Conservation (phyloP, 2,888 invertebrate genomes). For the Ophraella communa region DNA sequence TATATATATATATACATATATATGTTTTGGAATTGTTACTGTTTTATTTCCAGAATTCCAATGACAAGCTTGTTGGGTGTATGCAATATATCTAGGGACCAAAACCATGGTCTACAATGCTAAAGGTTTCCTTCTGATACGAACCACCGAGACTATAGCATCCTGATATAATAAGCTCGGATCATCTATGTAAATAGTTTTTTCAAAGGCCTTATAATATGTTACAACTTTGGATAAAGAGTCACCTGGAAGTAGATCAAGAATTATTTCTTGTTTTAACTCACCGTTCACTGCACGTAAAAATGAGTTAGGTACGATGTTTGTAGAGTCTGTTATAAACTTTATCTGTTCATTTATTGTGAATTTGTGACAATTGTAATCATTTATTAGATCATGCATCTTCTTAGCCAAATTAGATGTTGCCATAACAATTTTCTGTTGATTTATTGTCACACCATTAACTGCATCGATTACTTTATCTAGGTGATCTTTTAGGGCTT, state of each 20-base stretch:
- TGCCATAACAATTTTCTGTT: neutral
- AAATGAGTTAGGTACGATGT: neutral
- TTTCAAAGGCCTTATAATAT: too few relatives aligned
- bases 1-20: too few relatives aligned
- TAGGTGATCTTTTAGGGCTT: neutral
- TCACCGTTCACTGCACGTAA: neutral
- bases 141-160: too few relatives aligned
- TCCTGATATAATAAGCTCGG: too few relatives aligned
- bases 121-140: too few relatives aligned
- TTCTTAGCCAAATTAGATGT: neutral
- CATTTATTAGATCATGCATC: neutral
- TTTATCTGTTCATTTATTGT: neutral
- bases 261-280: neutral
- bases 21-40: too few relatives aligned
- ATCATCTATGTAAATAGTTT: too few relatives aligned
- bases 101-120: too few relatives aligned
- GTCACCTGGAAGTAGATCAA: neutral
- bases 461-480: neutral
- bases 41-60: too few relatives aligned
- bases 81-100: neutral
- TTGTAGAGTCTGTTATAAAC: neutral
- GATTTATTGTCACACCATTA: neutral
- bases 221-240: too few relatives aligned
- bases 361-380: neutral
- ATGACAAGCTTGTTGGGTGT: neutral